These are phyloP conservation scores for Drosophila lacertosa DNA, from an alignment of 1,140 invertebrate genomes.

Conservation along the genomic window DNA sequence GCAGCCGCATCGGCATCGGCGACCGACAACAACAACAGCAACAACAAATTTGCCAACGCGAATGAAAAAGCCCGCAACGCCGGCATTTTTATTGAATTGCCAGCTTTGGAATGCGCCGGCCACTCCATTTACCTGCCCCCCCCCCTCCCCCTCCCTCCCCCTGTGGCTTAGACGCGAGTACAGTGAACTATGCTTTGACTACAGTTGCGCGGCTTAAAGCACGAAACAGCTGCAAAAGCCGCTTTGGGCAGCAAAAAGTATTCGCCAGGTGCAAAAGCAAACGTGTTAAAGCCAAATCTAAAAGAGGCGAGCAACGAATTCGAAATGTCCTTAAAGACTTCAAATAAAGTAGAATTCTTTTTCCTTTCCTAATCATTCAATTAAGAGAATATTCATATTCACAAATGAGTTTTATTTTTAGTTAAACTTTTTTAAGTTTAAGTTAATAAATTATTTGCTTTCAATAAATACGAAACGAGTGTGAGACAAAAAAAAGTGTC, in stretches of 20 bases:
- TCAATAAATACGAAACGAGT: conserved; percentile 77
- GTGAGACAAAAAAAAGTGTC: conserved; percentile 75
- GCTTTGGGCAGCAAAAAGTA: conserved; percentile 58
- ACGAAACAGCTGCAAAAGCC: conserved; percentile 63
- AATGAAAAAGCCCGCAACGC: conserved; percentile 68
- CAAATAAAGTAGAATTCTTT: too few species aligned
- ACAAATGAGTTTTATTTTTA: too few species aligned
- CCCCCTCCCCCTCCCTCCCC: too few species aligned
- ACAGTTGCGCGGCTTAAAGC: conserved; percentile 76
- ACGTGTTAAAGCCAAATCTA: conserved; percentile 10
- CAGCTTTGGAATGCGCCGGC: conserved; percentile 64
- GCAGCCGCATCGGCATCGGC: conserved; percentile 37
- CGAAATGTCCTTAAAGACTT: not conserved
- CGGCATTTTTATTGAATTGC: conserved; percentile 79
- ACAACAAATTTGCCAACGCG: conserved; percentile 53
- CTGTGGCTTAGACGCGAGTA: not conserved
- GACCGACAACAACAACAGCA: conserved; percentile 46
- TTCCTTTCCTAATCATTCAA: too few species aligned
- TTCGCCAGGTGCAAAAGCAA: conserved; percentile 32
- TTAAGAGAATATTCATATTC: too few species aligned
- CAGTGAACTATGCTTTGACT: conserved; percentile 57
- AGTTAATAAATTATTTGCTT: conserved; percentile 36
- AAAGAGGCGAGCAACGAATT: not conserved
- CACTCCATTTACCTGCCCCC: conserved; percentile 67
- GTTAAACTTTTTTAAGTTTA: not conserved